Conservation (phyloP, 2,113 vertebrate species). For the Chaetorhynchus papuensis region DNA sequence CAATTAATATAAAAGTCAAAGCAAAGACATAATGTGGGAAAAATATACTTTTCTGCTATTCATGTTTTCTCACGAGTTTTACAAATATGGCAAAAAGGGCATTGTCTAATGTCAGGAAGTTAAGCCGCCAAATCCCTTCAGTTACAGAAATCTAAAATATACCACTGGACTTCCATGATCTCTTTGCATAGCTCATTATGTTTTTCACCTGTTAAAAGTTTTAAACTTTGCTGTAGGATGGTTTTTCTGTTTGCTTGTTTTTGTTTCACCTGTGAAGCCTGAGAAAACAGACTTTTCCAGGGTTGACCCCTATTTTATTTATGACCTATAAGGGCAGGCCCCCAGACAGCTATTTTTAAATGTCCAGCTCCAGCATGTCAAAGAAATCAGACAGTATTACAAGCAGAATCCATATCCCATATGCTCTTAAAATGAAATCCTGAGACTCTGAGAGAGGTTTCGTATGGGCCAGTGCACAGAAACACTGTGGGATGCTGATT, state of each 20-base stretch:
- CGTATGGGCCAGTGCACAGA: background rate
- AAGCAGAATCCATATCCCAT: background rate
- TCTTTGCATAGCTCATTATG: background rate
- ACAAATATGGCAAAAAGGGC: background rate
- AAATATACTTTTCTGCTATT: background rate
- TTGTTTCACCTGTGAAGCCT: background rate
- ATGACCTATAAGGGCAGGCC: background rate
- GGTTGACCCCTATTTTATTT: background rate
- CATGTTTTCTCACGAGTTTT: background rate
- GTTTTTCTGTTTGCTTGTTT: background rate
- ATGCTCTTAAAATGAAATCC: background rate
- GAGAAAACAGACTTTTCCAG: background rate
- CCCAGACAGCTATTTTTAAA: background rate
- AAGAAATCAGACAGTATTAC: background rate
- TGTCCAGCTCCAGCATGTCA: background rate
- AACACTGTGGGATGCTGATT: background rate
- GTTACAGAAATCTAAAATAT: background rate
- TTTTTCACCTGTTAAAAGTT: background rate
- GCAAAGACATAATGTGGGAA: background rate
- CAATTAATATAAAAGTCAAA: background rate
- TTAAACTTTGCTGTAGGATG: background rate
- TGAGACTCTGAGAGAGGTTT: background rate
- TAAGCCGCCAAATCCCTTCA: background rate
- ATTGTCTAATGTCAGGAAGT: background rate
- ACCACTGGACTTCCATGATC: background rate